Conservation (phyloP, 2,888 invertebrate genomes). For the Philopedon plagiatum region DNA sequence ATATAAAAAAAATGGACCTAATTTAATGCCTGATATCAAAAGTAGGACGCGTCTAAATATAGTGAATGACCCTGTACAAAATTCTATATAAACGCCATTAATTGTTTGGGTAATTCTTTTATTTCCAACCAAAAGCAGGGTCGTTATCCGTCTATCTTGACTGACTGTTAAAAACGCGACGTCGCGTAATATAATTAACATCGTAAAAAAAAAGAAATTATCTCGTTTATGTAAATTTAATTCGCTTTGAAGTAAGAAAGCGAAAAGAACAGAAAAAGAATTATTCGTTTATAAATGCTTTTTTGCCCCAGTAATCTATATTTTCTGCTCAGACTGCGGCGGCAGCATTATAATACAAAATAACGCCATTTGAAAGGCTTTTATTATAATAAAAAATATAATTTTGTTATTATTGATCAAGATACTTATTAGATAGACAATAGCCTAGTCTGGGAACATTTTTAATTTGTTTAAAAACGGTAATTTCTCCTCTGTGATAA, state of each 20-base stretch:
- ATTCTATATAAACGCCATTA: not conserved
- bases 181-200: slow-evolving; percentile 11
- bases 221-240: slow-evolving; percentile 25
- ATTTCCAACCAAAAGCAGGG: not conserved
- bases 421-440: slow-evolving; percentile 4
- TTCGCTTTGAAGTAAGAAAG: slow-evolving; percentile 21
- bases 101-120: not conserved
- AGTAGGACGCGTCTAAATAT: too few relatives aligned
- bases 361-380: not conserved
- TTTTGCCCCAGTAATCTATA: slow-evolving; percentile 23
- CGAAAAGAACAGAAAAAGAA: slow-evolving; percentile 18
- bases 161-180: not conserved
- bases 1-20: too few relatives aligned
- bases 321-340: slow-evolving; percentile 1
- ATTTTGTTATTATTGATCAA: slow-evolving; percentile 3
- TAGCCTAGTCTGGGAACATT: not conserved
- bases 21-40: too few relatives aligned
- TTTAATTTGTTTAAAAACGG: not conserved
- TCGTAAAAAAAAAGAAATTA: slow-evolving; percentile 21
- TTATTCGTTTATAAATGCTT: slow-evolving; percentile 1
- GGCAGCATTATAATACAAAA: slow-evolving; percentile 11
- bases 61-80: not conserved
- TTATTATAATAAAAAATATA: not conserved
- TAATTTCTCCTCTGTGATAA: not conserved
- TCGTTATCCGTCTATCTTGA: slow-evolving; percentile 4